These are phyloP conservation scores for Caenorhabditis briggsae DNA, from an alignment of 1,140 invertebrate species.

Conservation along the genomic window DNA sequence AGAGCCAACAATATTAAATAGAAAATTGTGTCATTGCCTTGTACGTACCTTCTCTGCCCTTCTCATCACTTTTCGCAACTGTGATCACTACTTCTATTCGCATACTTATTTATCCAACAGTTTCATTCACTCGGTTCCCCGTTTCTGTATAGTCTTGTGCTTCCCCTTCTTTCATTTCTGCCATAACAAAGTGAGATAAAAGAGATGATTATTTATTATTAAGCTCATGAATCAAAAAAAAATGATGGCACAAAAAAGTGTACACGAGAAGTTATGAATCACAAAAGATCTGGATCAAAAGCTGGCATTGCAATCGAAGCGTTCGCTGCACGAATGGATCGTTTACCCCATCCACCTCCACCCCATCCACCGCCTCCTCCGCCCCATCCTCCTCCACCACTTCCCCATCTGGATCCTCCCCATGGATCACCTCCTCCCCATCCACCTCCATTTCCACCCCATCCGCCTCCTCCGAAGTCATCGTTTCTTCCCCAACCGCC, in stretches of 20 bases:
- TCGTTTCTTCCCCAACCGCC: conserved; percentile 39
- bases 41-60: not conserved
- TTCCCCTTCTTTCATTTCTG: not conserved
- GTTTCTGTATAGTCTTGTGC: conserved; percentile 43
- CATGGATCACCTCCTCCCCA: conserved; percentile 48
- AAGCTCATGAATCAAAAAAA: not conserved
- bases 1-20: conserved; percentile 36
- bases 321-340: conserved; percentile 40
- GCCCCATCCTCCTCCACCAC: conserved; percentile 1
- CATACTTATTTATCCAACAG: not conserved
- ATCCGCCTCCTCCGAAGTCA: conserved; percentile 34
- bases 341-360: conserved; percentile 13
- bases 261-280: not conserved
- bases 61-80: not conserved
- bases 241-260: not conserved
- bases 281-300: conserved; percentile 38
- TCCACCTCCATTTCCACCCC: conserved; percentile 52
- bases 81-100: conserved; percentile 29
- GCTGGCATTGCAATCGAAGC: conserved; percentile 28
- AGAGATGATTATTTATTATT: conserved; percentile 17
- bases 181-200: not conserved
- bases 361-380: conserved; percentile 40
- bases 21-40: not conserved
- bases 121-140: not conserved
- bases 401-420: conserved; percentile 56